Evolutionary conservation across 2,888 invertebrate species (phyloP).

Genomic region (Thecophora atra): DNA sequence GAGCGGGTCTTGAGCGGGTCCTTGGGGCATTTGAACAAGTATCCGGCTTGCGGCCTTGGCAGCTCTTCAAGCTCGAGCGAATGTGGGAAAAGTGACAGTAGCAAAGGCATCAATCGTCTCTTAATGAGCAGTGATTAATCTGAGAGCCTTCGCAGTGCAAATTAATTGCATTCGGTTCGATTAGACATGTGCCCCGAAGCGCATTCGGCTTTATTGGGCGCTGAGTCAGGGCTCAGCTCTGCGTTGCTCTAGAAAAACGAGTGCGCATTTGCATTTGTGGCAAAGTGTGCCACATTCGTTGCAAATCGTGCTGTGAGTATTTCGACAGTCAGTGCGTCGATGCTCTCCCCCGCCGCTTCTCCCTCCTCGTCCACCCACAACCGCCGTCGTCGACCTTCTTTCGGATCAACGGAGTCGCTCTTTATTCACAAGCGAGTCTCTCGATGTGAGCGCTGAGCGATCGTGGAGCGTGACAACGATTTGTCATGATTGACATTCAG

Average conservation of each 20-base stretch:
- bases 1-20: too few species aligned
- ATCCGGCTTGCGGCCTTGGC: not conserved
- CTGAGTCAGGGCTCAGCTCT: not conserved
- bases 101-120: not conserved
- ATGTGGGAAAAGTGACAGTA: not conserved
- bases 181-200: not conserved
- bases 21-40: too few species aligned
- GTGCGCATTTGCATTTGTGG: not conserved
- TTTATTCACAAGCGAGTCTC: not conserved
- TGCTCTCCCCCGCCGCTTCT: too few species aligned
- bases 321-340: too few species aligned
- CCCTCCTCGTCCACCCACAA: not conserved
- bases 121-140: not conserved
- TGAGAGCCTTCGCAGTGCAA: not conserved
- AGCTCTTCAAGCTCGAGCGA: not conserved
- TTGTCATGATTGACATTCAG: constrained; percentile 18
- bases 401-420: too few species aligned
- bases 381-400: not conserved
- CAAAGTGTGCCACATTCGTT: not conserved
- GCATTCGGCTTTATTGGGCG: not conserved
- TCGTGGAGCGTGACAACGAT: not conserved
- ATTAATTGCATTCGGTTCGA: not conserved
- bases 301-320: not conserved
- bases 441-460: not conserved
- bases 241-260: not conserved